A percentile compares a stretch with the other conserved stretches of the same genome.
phyloP scores from a whole-genome alignment of 2,797 vertebrate species.

The Chanos chanos region DNA sequence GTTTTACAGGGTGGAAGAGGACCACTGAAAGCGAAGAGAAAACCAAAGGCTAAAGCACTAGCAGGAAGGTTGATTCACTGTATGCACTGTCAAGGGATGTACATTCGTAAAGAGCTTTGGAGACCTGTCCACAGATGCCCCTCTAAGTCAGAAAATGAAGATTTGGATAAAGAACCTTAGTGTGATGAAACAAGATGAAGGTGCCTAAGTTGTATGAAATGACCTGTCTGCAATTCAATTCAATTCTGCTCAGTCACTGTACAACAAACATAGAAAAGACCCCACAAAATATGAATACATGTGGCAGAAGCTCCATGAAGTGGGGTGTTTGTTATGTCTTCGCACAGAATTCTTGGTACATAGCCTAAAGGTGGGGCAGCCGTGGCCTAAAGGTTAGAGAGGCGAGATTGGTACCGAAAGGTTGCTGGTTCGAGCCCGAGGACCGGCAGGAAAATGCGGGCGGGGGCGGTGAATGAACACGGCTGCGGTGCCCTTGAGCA shows the following conservation, averaged over 20 bases:
- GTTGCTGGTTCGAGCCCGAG: too few relatives aligned
- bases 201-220: slow-evolving; percentile 38
- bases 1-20: slow-evolving; percentile 11
- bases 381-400: too few relatives aligned
- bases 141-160: slow-evolving; percentile 14
- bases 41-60: slow-evolving; percentile 8
- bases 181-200: slow-evolving; percentile 47
- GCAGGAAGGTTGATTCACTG: slow-evolving; percentile 37
- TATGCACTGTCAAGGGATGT: slow-evolving; percentile 47
- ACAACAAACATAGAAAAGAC: slow-evolving; percentile 42
- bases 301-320: slow-evolving; percentile 35
- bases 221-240: slow-evolving; percentile 36
- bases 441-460: too few relatives aligned
- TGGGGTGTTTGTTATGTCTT: slow-evolving; percentile 28
- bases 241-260: slow-evolving; percentile 40
- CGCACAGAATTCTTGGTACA: slow-evolving; percentile 25
- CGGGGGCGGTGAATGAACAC: too few relatives aligned
- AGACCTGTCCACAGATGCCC: slow-evolving; percentile 22
- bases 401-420: too few relatives aligned
- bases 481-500: too few relatives aligned
- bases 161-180: background rate
- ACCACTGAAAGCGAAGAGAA: slow-evolving; percentile 21
- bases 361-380: too few relatives aligned
- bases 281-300: slow-evolving; percentile 39
- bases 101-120: slow-evolving; percentile 32